Conservation (phyloP, 1,140 invertebrate species). For the Lepidurus arcticus region DNA sequence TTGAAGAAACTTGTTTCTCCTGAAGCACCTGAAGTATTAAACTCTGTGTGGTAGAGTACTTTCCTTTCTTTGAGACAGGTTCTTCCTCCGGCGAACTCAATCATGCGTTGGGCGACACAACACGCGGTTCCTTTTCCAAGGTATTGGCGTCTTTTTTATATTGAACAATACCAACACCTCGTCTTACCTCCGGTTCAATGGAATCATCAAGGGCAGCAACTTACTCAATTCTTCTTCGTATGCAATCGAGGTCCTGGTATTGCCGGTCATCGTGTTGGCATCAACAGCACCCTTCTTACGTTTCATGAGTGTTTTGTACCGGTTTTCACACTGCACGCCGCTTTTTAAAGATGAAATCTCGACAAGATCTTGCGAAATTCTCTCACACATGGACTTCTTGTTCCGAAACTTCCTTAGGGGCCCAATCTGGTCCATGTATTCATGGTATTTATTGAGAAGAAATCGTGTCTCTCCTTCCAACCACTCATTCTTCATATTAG, state of each 20-base stretch:
- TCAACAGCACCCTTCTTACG: background rate
- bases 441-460: background rate
- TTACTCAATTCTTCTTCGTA: background rate
- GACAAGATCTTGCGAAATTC: background rate
- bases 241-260: background rate
- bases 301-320: background rate
- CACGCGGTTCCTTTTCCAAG: background rate
- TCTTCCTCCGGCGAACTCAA: background rate
- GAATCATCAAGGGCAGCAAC: background rate
- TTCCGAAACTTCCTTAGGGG: background rate
- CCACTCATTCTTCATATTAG: background rate
- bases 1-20: background rate
- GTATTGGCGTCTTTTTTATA: background rate
- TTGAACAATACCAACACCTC: background rate
- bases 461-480: background rate
- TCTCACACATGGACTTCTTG: background rate
- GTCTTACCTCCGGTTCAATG: background rate
- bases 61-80: background rate
- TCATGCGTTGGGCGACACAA: background rate
- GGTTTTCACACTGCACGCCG: background rate
- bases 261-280: background rate
- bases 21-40: background rate
- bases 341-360: background rate
- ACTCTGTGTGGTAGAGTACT: background rate
- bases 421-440: background rate